Evolutionary conservation across 2,888 invertebrate genomes (phyloP).

Genomic region (Drosophila engyochracea): DNA sequence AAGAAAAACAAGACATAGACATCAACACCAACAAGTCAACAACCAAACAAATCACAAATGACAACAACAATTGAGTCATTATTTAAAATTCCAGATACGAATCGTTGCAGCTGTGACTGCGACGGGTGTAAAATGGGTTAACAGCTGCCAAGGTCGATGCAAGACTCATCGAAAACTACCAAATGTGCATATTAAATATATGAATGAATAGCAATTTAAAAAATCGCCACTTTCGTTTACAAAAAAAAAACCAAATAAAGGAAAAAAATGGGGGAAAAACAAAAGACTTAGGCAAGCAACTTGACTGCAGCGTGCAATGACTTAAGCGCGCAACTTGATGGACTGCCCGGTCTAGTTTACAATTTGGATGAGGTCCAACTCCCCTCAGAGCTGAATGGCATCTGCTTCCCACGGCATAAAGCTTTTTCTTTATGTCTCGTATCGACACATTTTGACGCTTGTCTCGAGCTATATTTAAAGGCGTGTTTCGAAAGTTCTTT

Average conservation of each 20-base stretch:
- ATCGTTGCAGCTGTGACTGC: slow-evolving; percentile 61
- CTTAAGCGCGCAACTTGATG: slow-evolving; percentile 34
- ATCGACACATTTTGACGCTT: not conserved
- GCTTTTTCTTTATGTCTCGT: slow-evolving; percentile 5
- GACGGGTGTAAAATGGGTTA: slow-evolving; percentile 57
- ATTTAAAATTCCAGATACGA: slow-evolving; percentile 72
- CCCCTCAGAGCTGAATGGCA: not conserved
- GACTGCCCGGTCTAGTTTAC: not conserved
- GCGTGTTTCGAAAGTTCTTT: slow-evolving; percentile 46
- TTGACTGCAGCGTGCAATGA: slow-evolving; percentile 17
- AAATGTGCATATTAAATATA: slow-evolving; percentile 32
- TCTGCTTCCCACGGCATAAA: slow-evolving; percentile 37
- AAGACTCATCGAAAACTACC: slow-evolving; percentile 33
- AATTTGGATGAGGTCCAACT: slow-evolving; percentile 16
- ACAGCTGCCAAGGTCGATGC: slow-evolving; percentile 67
- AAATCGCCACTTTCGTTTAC: slow-evolving; percentile 23
- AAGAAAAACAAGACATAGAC: not conserved
- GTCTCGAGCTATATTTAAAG: not conserved
- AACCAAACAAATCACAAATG: slow-evolving; percentile 1
- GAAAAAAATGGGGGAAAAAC: slow-evolving; percentile 26
- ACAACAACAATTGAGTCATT: slow-evolving; percentile 40
- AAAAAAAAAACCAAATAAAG: slow-evolving; percentile 4
- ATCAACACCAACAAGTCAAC: not conserved
- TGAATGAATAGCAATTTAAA: slow-evolving; percentile 17
- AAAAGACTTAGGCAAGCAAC: slow-evolving; percentile 64